These are phyloP conservation scores for Cherax destructor DNA, from an alignment of 1,140 invertebrate species.

Conservation along the genomic window DNA sequence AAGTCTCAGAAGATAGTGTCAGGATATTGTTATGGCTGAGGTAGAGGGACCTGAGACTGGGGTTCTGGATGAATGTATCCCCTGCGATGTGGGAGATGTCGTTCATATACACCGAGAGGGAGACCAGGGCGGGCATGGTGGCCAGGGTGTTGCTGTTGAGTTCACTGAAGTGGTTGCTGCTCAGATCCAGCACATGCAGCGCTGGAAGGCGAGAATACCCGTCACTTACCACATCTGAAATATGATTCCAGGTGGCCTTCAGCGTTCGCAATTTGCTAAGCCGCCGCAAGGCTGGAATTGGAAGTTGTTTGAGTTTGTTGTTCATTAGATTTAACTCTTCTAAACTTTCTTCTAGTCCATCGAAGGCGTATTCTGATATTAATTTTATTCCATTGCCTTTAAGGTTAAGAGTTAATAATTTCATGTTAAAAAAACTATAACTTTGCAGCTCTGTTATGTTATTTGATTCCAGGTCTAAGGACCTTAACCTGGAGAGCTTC, in stretches of 20 bases:
- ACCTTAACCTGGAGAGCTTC: conserved; percentile 53
- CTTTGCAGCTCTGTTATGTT: conserved; percentile 72
- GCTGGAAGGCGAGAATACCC: conserved; percentile 71
- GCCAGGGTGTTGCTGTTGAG: conserved; percentile 73
- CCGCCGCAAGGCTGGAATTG: conserved; percentile 85
- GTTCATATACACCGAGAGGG: conserved; percentile 75
- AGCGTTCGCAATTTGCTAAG: conserved; percentile 84
- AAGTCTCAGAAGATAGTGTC: conserved; percentile 67
- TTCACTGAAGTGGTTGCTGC: conserved; percentile 73
- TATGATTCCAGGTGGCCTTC: conserved; percentile 89
- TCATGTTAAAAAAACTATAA: conserved; percentile 69
- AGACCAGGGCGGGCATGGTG: conserved; percentile 74
- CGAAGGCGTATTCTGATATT: conserved; percentile 87
- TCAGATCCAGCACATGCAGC: conserved; percentile 73
- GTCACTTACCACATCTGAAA: conserved; percentile 75
- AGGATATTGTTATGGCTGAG: conserved; percentile 74
- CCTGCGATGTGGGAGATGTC: conserved; percentile 73
- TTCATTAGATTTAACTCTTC: conserved; percentile 88
- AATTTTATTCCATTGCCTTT: conserved; percentile 84
- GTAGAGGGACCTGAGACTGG: conserved; percentile 74
- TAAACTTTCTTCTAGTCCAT: conserved; percentile 84
- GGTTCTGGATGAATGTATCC: conserved; percentile 73
- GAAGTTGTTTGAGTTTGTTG: conserved; percentile 85
- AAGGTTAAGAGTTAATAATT: conserved; percentile 61
- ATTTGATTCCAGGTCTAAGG: conserved; percentile 72